phyloP scores from a whole-genome alignment of 2,888 invertebrate species.

The Strigamia crassipes region DNA sequence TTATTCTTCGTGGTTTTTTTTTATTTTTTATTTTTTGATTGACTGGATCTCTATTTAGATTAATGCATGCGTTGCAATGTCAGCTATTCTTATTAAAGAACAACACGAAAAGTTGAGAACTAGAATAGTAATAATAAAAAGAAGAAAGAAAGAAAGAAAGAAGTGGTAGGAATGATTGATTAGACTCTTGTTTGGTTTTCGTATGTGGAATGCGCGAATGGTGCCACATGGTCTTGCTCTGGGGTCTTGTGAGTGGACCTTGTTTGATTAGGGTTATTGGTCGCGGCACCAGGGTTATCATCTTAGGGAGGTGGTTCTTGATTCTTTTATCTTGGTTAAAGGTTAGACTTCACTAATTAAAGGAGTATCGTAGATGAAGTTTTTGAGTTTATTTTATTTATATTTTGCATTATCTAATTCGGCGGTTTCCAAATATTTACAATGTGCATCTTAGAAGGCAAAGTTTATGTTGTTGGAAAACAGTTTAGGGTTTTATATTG shows the following conservation, averaged over 20 bases:
- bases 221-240: conserved; percentile 12
- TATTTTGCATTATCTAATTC: background rate
- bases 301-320: background rate
- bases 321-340: background rate
- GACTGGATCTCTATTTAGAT: conserved; percentile 2
- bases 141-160: background rate
- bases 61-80: conserved; percentile 19
- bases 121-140: background rate
- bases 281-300: conserved; percentile 12
- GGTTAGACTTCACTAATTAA: conserved; percentile 8
- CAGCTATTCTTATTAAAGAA: conserved; percentile 29
- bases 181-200: background rate
- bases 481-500: background rate
- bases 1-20: background rate
- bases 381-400: background rate
- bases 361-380: background rate
- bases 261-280: conserved; percentile 27
- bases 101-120: background rate
- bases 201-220: background rate
- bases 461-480: background rate
- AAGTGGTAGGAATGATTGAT: conserved; percentile 14
- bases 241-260: background rate
- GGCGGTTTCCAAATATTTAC: background rate
- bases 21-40: conserved; percentile 6
- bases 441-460: background rate